Conservation (phyloP, 2,797 vertebrate genomes). For the Mycteria americana region DNA sequence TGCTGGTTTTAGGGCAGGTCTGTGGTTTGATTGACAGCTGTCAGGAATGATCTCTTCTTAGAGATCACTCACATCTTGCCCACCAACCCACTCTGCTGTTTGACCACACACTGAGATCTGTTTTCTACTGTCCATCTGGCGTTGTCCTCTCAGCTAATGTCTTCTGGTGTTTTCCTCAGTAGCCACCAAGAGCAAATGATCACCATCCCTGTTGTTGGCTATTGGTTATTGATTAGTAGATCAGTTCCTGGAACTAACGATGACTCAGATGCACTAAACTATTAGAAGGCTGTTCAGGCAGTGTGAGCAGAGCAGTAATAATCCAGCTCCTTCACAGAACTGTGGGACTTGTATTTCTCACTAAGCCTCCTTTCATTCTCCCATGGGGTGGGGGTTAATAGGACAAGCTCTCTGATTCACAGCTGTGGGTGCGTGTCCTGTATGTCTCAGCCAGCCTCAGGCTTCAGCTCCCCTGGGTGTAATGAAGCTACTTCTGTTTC, state of each 20-base stretch:
- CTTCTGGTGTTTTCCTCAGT: neutral
- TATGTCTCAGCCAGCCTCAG: neutral
- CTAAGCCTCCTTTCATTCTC: neutral
- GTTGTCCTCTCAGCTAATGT: neutral
- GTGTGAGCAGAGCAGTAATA: neutral
- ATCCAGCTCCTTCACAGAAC: neutral
- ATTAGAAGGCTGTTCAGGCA: neutral
- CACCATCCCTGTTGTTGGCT: neutral
- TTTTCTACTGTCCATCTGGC: neutral
- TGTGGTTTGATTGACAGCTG: neutral
- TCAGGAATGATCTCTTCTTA: neutral
- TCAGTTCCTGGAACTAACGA: fast-evolving
- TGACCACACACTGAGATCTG: neutral
- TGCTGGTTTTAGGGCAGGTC: neutral
- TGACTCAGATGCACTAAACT: neutral
- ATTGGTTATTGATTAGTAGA: neutral
- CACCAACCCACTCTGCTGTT: neutral
- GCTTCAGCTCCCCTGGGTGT: neutral
- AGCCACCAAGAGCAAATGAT: neutral
- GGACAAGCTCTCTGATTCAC: neutral
- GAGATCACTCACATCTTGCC: neutral
- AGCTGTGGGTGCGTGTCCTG: neutral
- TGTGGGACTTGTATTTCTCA: neutral
- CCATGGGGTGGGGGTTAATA: neutral
- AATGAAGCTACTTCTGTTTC: neutral